Evolutionary conservation across 2,888 invertebrate genomes (phyloP), one percentile per base, ranked within the genome.

Genomic region (Subacronicta megacephala): DNA sequence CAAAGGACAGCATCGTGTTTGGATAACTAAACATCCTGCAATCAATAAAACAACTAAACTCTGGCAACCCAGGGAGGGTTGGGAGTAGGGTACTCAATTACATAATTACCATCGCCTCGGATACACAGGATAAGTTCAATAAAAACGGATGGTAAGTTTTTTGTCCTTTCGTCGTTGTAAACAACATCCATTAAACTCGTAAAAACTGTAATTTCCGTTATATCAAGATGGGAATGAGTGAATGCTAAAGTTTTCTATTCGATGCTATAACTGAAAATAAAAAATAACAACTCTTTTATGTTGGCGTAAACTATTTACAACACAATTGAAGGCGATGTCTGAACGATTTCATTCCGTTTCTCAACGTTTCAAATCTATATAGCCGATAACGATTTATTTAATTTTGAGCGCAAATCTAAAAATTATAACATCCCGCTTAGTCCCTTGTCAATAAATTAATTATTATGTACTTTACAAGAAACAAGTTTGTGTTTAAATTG

Each of bases 41-140:
- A 75, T 68, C 53, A 70, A 74, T 72, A 71, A 75, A 72, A 62
- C 67, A 64, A 57, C 62, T 59, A 43, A 56, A 51, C 58, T 58
- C 31, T 31, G 31, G n/a, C 59, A 58, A 65, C 68, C 61, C 38
- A 26, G 50, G 58, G 72, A 71, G 63, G 72, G 61, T 55, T 56
- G 52, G 29, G 50, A 59, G 56, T 69, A 71, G 78, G 77, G 73
- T 78, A 69, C 75, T 75, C 70, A 76, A 75, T 78, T 79, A 75
- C 73, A 65, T 64, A 71, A 72, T 72, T 70, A 47, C 20, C 20
- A n/a, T 29, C 20, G 33, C 13, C 42, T 13, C 16, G 40, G 35
- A 52, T 31, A 31, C 52, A 35, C 45, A 51, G 58, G 53, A 53
- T 53, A 63, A 60, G 43, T 55, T 57, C 57, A 57, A 57, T 66